Percentiles rank a stretch among this genome's conserved stretches.
Conservation (phyloP, 2,113 vertebrate genomes). For the Sprattus sprattus region DNA sequence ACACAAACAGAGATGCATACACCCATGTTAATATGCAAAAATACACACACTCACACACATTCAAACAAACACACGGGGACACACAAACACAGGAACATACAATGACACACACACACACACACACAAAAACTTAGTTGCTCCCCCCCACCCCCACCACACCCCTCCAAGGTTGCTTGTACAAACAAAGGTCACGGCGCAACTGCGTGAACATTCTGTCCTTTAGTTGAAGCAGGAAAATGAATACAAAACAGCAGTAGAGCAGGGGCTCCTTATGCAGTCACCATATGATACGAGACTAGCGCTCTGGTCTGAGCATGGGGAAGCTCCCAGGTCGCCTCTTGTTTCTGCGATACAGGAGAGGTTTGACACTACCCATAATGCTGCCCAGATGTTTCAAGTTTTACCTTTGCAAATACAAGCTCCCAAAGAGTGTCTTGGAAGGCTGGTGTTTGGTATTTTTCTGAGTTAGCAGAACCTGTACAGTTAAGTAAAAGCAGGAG, state of each 20-base stretch:
- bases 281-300: neutral
- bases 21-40: neutral
- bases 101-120: neutral
- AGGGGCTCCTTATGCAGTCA: neutral
- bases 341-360: neutral
- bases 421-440: neutral
- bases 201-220: neutral
- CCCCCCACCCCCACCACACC: neutral
- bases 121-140: conserved; percentile 21
- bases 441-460: too few species aligned
- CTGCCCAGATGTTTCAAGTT: neutral
- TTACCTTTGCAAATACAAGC: neutral
- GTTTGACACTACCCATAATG: neutral
- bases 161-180: neutral
- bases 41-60: neutral
- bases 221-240: neutral
- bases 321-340: neutral
- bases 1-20: neutral
- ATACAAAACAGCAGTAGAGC: neutral
- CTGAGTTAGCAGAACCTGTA: neutral
- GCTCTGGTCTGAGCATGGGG: neutral
- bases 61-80: neutral
- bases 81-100: neutral
- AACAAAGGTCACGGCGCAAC: neutral
- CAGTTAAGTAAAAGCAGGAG: neutral